These are phyloP conservation scores for Pardalotus punctatus DNA, from an alignment of 2,113 vertebrate genomes.

Conservation along the genomic window DNA sequence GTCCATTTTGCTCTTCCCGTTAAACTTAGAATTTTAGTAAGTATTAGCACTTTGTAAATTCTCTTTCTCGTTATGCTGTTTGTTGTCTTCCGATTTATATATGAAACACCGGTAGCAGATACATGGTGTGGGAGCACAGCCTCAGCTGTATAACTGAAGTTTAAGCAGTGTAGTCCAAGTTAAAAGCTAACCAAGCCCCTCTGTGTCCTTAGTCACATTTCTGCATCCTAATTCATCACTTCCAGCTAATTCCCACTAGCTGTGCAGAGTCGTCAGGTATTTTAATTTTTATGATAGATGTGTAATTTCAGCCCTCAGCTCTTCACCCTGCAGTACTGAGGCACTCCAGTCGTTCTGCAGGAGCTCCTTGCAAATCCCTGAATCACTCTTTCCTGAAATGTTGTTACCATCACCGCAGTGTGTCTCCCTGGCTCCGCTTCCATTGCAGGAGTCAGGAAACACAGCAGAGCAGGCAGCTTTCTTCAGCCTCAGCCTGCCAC, in stretches of 20 bases:
- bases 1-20: background rate
- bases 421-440: background rate
- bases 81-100: background rate
- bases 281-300: background rate
- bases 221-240: background rate
- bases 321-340: background rate
- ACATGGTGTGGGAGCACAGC: background rate
- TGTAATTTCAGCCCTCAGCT: background rate
- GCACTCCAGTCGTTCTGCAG: background rate
- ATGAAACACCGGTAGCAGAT: background rate
- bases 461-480: background rate
- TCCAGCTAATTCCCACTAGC: background rate
- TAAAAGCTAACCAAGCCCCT: background rate
- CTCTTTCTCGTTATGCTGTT: background rate
- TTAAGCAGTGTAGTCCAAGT: background rate
- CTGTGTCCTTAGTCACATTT: background rate
- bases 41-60: background rate
- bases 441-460: fast-evolving
- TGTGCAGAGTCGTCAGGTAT: background rate
- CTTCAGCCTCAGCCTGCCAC: background rate
- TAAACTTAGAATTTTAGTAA: background rate
- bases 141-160: background rate
- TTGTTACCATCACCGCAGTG: fast-evolving
- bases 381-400: background rate
- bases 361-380: background rate